These are phyloP conservation scores for Odontocerum albicorne DNA, from an alignment of 2,888 invertebrate genomes.

Conservation along the genomic window DNA sequence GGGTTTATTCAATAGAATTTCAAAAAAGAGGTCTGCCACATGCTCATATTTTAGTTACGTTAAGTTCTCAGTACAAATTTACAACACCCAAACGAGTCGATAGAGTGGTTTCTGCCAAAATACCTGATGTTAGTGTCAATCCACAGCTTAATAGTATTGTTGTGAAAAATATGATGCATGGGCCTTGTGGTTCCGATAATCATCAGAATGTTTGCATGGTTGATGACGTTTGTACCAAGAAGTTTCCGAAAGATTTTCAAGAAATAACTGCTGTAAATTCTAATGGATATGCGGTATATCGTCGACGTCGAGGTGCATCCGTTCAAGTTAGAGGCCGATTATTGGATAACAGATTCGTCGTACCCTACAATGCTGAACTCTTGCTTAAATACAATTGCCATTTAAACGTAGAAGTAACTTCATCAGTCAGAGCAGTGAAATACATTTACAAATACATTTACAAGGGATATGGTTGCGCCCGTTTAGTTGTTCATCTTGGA, in stretches of 20 bases:
- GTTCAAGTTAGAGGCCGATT: neutral
- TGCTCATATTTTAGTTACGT: constrained; percentile 20
- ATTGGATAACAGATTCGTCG: neutral
- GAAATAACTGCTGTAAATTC: neutral
- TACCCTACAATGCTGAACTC: neutral
- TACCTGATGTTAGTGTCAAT: neutral
- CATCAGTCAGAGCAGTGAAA: neutral
- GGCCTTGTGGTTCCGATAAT: neutral
- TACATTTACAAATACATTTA: constrained; percentile 5
- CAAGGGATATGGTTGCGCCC: neutral
- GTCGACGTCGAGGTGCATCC: neutral
- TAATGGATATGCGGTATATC: constrained; percentile 2
- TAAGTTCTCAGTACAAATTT: constrained; percentile 5
- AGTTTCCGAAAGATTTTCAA: neutral
- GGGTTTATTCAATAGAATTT: constrained; percentile 18
- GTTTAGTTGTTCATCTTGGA: neutral
- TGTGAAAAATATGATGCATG: neutral
- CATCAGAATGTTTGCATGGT: neutral
- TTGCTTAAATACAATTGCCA: neutral
- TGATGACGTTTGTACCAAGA: neutral
- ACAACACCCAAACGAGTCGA: neutral
- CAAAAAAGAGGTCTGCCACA: constrained; percentile 26
- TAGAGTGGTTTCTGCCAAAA: neutral
- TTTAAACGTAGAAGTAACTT: neutral
- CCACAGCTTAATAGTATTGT: neutral